Base-by-base conservation (phyloP, 2,113 vertebrate genomes). In the Galeopterus variegatus region DNA sequence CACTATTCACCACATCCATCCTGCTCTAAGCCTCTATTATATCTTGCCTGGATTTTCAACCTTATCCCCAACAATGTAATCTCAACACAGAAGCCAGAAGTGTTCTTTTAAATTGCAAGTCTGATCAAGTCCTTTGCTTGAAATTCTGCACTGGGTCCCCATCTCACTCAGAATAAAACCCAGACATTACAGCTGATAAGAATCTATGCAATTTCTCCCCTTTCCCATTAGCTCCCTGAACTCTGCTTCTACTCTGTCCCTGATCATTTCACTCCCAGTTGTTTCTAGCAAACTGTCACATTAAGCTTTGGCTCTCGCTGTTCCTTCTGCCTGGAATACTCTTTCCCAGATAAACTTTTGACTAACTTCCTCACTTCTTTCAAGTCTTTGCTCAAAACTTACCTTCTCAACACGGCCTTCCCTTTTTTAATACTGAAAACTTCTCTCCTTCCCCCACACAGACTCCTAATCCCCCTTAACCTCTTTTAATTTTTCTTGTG, bases 11-110 rank as follows among this genome's bases (percentile, higher is more conserved):
- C 33, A 36, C 23, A 72, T n/a, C 41, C 13, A 50, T 3, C 24
- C 4, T 19, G 6, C 33, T 48, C 50, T 41, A 93, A 70, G 41
- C 13, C 4, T 73, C 60, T 89, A 15, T 31, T 3, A 28, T 54
- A 85, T 52, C 13, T 90, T 88, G 45, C 70, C 50, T 84, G 3
- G 10, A 81, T 93, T 93, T 84, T 60, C 77, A 88, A 82, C 33
- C 12, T 72, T 80, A 69, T 69, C 50, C 13, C 1, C 24, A 83
- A 50, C 13, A 58, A 19, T 13, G 10, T 64, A 73, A 95, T 75
- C 73, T 76, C 60, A 96, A 75, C 48, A 79, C 10, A 73, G 50
- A 85, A 86, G 41, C 6, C 28, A 87, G 28, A 82, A 33, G 24
- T 65, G 14, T 62, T 33, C 65, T 79, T 90, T 33, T 70, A 36